A percentile compares a stretch with the other conserved stretches of the same genome.
phyloP scores from a whole-genome alignment of 2,888 invertebrate species.

The Cremastobaeus sp. region DNA sequence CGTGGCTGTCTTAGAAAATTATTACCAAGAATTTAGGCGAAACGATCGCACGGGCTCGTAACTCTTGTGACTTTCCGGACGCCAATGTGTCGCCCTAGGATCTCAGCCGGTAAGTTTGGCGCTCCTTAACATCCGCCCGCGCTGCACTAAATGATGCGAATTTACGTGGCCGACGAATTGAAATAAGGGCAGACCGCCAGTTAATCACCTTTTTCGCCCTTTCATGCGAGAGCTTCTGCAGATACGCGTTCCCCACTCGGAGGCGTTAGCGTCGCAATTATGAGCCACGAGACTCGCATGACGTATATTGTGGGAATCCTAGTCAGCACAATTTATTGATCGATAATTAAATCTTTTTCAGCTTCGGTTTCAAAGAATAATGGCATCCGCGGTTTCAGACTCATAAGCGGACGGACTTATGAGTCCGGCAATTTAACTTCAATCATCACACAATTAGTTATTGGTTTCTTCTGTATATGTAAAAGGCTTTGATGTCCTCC shows the following conservation, averaged over 20 bases:
- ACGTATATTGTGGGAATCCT: conserved; percentile 40
- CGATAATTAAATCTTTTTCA: conserved; percentile 49
- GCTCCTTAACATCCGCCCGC: conserved; percentile 48
- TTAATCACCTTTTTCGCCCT: conserved; percentile 64
- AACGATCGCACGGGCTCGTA: conserved; percentile 35
- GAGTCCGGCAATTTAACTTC: no score
- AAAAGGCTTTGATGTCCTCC: no score
- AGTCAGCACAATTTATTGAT: conserved; percentile 34
- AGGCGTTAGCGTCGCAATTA: conserved; percentile 38
- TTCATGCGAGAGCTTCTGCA: conserved; percentile 14
- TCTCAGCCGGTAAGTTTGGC: conserved; percentile 32
- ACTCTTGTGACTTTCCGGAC: conserved; percentile 25
- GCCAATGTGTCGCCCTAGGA: conserved; percentile 9
- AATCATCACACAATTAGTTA: no score
- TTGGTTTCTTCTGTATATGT: no score
- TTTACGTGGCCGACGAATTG: conserved; percentile 70
- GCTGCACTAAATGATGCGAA: conserved; percentile 65
- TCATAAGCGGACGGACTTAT: no score
- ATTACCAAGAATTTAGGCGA: conserved; percentile 43
- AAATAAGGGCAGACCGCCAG: conserved; percentile 68
- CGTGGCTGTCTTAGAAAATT: conserved; percentile 38
- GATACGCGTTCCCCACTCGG: conserved; percentile 12
- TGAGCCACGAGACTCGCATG: conserved; percentile 28
- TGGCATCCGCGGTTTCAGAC: no score
- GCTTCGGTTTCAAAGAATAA: no score